Percentiles rank a stretch among this genome's conserved stretches.
Conservation (phyloP, 2,113 vertebrate species). For the Ceratotherium simum region DNA sequence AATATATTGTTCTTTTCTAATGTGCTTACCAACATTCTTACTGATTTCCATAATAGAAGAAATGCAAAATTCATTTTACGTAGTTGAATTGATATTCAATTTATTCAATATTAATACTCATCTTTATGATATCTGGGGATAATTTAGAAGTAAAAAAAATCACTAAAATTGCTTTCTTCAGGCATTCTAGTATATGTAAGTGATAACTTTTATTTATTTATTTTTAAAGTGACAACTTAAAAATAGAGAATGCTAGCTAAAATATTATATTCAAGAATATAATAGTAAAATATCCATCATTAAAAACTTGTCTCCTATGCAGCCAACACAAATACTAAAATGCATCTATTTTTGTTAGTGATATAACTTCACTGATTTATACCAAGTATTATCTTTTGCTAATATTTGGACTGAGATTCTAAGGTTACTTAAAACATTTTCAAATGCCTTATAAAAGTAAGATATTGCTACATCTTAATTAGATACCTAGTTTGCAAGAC, state of each 20-base stretch:
- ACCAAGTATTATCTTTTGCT: constrained; percentile 11
- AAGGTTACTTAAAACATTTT: constrained; percentile 30
- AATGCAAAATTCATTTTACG: constrained; percentile 40
- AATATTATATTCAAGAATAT: not conserved
- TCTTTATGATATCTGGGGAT: not conserved
- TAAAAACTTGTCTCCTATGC: constrained; percentile 1
- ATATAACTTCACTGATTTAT: constrained; percentile 19
- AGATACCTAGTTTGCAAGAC: not conserved
- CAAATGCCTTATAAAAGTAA: constrained; percentile 39
- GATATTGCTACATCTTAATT: not conserved
- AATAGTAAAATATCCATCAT: not conserved
- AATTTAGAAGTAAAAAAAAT: not conserved
- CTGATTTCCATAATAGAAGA: not conserved
- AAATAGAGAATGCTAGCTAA: not conserved
- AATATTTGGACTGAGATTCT: not conserved
- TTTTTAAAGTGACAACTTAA: not conserved
- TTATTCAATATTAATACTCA: not conserved
- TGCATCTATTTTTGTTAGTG: not conserved
- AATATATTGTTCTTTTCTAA: constrained; percentile 51
- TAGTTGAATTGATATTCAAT: not conserved
- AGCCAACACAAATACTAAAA: constrained; percentile 31
- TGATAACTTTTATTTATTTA: not conserved
- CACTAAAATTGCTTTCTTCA: not conserved
- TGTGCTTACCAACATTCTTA: not conserved
- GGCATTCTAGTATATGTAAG: not conserved